Evolutionary conservation across 2,888 invertebrate genomes (phyloP).

Genomic region (Anorthoa munda): DNA sequence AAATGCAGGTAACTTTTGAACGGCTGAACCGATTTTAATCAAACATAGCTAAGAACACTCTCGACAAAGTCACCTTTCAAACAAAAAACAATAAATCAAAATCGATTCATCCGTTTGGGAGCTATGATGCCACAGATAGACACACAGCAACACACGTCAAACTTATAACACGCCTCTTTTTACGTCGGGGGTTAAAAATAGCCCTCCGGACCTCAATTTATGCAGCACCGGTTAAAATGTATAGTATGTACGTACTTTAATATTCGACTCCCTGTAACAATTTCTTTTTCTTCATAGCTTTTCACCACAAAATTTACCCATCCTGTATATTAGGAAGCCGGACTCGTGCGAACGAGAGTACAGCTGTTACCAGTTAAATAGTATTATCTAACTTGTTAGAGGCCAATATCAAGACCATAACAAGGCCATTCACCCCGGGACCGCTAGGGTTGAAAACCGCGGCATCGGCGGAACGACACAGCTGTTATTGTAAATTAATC

Average conservation of each 20-base stretch:
- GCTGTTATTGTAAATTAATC: constrained; percentile 6
- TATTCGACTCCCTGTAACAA: too few species aligned
- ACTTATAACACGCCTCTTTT: too few species aligned
- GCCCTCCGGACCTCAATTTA: neutral
- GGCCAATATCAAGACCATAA: constrained; percentile 12
- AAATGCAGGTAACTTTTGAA: too few species aligned
- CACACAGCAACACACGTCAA: too few species aligned
- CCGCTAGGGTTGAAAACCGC: constrained; percentile 12
- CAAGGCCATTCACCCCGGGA: constrained; percentile 21
- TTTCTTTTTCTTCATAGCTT: neutral
- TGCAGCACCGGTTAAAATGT: neutral
- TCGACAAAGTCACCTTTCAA: too few species aligned
- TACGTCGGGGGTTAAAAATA: too few species aligned
- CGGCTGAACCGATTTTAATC: too few species aligned
- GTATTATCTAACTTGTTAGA: constrained; percentile 2
- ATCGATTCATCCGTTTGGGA: too few species aligned
- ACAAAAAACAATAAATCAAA: too few species aligned
- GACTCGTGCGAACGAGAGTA: neutral
- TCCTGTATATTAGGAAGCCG: neutral
- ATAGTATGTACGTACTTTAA: too few species aligned
- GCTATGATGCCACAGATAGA: too few species aligned
- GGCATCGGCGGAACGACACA: neutral
- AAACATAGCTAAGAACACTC: too few species aligned
- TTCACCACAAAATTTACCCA: neutral
- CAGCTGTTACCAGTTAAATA: constrained; percentile 20